A percentile compares a stretch with the other conserved stretches of the same genome.
phyloP scores from a whole-genome alignment of 2,888 invertebrate species.

The Cyclophora albipunctata region DNA sequence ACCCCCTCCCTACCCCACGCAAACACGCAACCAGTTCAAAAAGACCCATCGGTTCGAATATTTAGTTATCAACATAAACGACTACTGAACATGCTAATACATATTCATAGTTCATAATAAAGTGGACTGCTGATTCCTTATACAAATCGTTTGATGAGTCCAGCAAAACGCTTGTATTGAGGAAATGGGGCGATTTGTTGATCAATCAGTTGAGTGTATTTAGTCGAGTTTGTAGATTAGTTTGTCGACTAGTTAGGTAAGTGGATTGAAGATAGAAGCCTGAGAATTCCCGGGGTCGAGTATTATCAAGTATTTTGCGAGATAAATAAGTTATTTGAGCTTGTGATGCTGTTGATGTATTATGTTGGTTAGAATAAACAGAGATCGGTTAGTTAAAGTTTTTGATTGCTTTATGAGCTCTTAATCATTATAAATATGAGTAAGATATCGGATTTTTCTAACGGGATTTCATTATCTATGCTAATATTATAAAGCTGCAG shows the following conservation, averaged over 20 bases:
- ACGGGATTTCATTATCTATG: no score
- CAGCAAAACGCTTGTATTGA: constrained; percentile 4
- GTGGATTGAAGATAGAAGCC: constrained; percentile 35
- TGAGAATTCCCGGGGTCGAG: constrained; percentile 51
- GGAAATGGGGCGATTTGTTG: constrained; percentile 2
- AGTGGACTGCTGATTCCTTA: constrained; percentile 31
- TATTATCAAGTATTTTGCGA: constrained; percentile 70
- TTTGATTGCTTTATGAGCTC: not conserved
- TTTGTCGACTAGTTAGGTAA: constrained; percentile 15
- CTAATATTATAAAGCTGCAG: no score
- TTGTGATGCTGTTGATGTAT: constrained; percentile 54
- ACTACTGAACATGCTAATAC: constrained; percentile 29
- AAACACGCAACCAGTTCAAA: constrained; percentile 31
- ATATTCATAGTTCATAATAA: constrained; percentile 40
- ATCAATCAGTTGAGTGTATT: constrained; percentile 4
- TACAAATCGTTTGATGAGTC: constrained; percentile 34
- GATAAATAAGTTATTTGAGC: constrained; percentile 62
- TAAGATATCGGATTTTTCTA: not conserved
- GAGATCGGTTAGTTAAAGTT: constrained; percentile 2
- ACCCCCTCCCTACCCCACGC: constrained; percentile 9
- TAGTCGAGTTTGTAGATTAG: constrained; percentile 5
- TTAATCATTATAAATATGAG: not conserved
- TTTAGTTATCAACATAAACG: constrained; percentile 17
- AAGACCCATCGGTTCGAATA: constrained; percentile 19
- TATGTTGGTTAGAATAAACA: constrained; percentile 10